A percentile compares a stretch with the other conserved stretches of the same genome.
These are phyloP conservation scores for Abscondita cerata DNA, from an alignment of 2,888 invertebrate species.

Conservation along the genomic window DNA sequence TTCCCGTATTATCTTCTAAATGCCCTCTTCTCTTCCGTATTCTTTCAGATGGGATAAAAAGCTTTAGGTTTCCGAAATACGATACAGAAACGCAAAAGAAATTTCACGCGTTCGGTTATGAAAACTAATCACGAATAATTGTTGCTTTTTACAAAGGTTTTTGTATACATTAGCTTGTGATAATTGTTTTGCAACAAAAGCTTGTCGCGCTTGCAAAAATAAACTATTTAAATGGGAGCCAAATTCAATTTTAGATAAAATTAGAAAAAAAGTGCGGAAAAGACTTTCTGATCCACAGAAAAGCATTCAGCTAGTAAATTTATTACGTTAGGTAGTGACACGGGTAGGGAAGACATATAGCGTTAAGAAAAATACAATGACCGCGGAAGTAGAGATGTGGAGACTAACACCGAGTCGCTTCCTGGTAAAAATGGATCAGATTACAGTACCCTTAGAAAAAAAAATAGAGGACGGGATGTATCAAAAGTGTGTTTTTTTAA, in stretches of 20 bases:
- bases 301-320: conserved; percentile 58
- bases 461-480: conserved; percentile 25
- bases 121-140: conserved; percentile 27
- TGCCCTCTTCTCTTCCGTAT: conserved; percentile 29
- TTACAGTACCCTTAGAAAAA: conserved; percentile 29
- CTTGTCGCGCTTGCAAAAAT: conserved; percentile 12
- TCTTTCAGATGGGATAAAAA: conserved; percentile 31
- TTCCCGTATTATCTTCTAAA: conserved; percentile 35
- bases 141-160: conserved; percentile 27
- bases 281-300: conserved; percentile 40
- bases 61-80: conserved; percentile 30
- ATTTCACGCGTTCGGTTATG: conserved; percentile 18
- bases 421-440: conserved; percentile 32
- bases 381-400: conserved; percentile 38
- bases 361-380: conserved; percentile 58
- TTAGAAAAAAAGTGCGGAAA: conserved; percentile 14
- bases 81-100: conserved; percentile 26
- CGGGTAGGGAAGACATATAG: conserved; percentile 57
- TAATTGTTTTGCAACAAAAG: conserved; percentile 26
- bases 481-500: conserved; percentile 26
- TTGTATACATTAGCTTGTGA: conserved; percentile 26
- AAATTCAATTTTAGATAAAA: conserved; percentile 28
- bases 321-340: conserved; percentile 59
- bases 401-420: conserved; percentile 26
- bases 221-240: conserved; percentile 18